A percentile compares a stretch with the other conserved stretches of the same genome.
Evolutionary conservation across 37 sponge, comb jelly and placozoan species (phyloP).

Genomic region (Lycopodina hypogea): DNA sequence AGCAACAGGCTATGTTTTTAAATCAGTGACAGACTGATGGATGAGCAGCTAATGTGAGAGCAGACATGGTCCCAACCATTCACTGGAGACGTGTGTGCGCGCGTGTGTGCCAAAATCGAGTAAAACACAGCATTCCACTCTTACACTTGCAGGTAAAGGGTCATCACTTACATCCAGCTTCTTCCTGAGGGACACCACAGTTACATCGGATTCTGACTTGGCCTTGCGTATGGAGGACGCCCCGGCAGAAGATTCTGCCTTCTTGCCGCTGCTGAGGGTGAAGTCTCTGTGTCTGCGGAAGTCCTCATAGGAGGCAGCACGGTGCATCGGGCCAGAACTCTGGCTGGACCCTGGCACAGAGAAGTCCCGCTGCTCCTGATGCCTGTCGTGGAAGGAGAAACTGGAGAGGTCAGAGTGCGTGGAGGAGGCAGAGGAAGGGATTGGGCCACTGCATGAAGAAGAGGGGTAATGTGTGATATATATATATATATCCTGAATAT

Average conservation of each 20-base stretch:
- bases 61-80: too few species aligned
- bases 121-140: too few species aligned
- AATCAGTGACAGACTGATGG: too few species aligned
- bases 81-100: too few species aligned
- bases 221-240: conserved; percentile 49
- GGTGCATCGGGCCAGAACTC: background rate
- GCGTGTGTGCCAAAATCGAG: too few species aligned
- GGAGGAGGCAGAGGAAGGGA: background rate
- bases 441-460: conserved; percentile 10
- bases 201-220: conserved; percentile 53
- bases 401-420: background rate
- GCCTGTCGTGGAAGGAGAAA: conserved; percentile 12
- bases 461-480: background rate
- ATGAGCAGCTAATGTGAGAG: too few species aligned
- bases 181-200: conserved; percentile 49
- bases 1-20: too few species aligned
- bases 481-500: too few species aligned
- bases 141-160: background rate
- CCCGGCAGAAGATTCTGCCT: background rate
- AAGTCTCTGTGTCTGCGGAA: conserved; percentile 33
- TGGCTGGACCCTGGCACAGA: conserved; percentile 3
- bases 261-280: conserved; percentile 25
- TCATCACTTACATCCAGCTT: conserved; percentile 52
- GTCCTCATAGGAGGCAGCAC: conserved; percentile 44
- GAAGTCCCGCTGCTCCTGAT: conserved; percentile 25